These are phyloP conservation scores for Buceros bicornis DNA, from an alignment of 2,797 vertebrate species.

Conservation along the genomic window DNA sequence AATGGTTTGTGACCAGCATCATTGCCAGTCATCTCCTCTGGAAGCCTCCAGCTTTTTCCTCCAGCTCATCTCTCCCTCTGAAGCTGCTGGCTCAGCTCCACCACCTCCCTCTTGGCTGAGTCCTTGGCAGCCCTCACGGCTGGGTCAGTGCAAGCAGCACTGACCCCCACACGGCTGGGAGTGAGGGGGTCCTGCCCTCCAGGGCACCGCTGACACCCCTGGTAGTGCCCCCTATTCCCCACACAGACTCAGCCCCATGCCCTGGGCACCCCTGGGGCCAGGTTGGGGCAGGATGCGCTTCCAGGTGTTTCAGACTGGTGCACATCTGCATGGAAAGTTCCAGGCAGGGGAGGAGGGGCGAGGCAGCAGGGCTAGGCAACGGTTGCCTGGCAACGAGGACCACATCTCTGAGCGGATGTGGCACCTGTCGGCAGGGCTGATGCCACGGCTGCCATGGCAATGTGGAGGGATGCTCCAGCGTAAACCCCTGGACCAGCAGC, in stretches of 20 bases:
- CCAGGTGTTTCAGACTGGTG: conserved; percentile 38
- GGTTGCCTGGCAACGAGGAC: conserved; percentile 46
- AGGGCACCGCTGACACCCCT: background rate
- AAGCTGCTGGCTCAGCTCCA: conserved; percentile 15
- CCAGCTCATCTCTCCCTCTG: background rate
- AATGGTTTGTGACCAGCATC: background rate
- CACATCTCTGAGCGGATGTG: conserved; percentile 38
- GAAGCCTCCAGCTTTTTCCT: background rate
- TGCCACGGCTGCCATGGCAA: conserved; percentile 24
- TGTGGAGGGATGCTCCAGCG: background rate
- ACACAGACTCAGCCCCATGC: accelerated
- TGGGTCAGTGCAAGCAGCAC: background rate
- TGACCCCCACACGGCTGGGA: accelerated
- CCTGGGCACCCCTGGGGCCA: background rate
- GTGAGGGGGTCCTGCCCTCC: background rate
- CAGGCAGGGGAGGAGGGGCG: background rate
- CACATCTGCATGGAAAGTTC: conserved; percentile 63
- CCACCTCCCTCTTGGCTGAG: background rate
- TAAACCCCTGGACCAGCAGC: background rate
- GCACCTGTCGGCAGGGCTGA: conserved; percentile 55
- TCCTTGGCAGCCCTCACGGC: background rate
- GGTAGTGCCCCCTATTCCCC: background rate
- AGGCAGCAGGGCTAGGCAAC: conserved; percentile 42
- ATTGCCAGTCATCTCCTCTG: background rate
- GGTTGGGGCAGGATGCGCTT: background rate